Conservation (phyloP, 2,888 invertebrate species). For the Deilephila porcellus region DNA sequence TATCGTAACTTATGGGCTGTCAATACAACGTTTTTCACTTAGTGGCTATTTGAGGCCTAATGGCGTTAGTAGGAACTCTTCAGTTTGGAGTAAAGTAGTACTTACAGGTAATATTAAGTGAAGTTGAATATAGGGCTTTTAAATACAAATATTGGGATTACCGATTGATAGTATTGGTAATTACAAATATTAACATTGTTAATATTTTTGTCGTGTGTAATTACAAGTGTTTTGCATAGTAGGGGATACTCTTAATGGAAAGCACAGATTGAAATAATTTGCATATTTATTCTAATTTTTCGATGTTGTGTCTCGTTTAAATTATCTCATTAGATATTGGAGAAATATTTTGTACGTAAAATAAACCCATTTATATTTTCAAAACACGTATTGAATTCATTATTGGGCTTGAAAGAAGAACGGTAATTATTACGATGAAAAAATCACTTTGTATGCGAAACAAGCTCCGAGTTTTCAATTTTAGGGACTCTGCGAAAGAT, state of each 20-base stretch:
- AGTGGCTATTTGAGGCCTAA: not conserved
- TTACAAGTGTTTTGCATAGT: too few species aligned
- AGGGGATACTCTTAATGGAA: too few species aligned
- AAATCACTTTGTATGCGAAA: constrained; percentile 40
- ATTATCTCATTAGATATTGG: too few species aligned
- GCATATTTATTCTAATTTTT: too few species aligned
- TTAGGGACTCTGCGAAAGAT: constrained; percentile 28
- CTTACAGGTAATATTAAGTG: not conserved
- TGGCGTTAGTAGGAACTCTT: not conserved
- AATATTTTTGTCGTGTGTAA: too few species aligned
- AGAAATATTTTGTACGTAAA: too few species aligned
- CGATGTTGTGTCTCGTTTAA: not conserved
- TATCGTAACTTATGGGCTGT: not conserved
- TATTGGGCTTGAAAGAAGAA: not conserved
- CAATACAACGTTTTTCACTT: constrained; percentile 20
- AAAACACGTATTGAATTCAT: not conserved
- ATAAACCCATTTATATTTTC: too few species aligned
- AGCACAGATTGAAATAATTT: too few species aligned
- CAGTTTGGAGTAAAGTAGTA: not conserved
- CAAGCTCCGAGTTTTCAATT: constrained; percentile 39
- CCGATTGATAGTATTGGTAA: too few species aligned
- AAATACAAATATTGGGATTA: not conserved
- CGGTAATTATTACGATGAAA: constrained; percentile 23
- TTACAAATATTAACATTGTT: not conserved
- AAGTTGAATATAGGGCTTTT: not conserved